Percentiles rank a stretch among this genome's conserved stretches.
These are phyloP conservation scores for Xenopus petersii DNA, from an alignment of 2,797 vertebrate species.

Conservation along the genomic window DNA sequence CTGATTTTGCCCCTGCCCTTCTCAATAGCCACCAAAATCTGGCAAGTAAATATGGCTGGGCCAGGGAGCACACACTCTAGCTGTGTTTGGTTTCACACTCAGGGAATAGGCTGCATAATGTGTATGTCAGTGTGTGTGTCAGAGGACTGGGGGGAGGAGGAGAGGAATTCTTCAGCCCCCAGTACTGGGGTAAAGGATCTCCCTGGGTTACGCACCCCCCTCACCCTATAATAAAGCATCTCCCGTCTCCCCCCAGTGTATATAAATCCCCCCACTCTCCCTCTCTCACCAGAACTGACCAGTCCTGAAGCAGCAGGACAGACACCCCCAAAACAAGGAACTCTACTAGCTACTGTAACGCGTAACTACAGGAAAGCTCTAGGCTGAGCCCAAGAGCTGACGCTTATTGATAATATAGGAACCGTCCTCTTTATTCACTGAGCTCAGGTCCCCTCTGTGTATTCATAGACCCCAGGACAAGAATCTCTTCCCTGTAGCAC, in stretches of 20 bases:
- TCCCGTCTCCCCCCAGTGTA: not conserved
- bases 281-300: conserved; percentile 24
- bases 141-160: conserved; percentile 11
- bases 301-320: conserved; percentile 40
- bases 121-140: not conserved
- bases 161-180: conserved; percentile 33
- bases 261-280: conserved; percentile 1
- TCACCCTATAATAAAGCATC: conserved; percentile 9
- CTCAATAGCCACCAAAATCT: too few species aligned
- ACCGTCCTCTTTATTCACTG: not conserved
- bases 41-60: too few species aligned
- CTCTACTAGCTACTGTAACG: not conserved
- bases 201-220: conserved; percentile 18
- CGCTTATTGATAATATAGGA: not conserved
- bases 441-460: too few species aligned
- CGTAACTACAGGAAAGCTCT: not conserved
- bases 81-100: too few species aligned
- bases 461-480: not conserved
- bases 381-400: not conserved
- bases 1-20: too few species aligned
- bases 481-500: not conserved
- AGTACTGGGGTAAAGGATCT: conserved; percentile 5
- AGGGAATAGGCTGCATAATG: too few species aligned
- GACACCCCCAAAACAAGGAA: not conserved
- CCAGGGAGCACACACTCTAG: too few species aligned